phyloP scores from a whole-genome alignment of 2,113 vertebrate species.

The Synchiropus splendidus region DNA sequence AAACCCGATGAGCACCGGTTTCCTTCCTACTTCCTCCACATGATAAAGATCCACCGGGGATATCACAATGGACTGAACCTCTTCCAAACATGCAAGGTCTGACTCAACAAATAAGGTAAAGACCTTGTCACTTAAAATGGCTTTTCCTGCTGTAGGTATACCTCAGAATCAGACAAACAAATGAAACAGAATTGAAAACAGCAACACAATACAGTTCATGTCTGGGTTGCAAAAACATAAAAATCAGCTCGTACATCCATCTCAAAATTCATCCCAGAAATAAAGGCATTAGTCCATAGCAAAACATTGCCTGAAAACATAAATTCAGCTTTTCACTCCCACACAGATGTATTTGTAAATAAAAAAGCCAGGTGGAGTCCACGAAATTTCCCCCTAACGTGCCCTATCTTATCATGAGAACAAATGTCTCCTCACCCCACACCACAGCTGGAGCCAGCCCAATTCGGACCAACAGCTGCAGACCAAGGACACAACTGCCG shows the following conservation, averaged over 20 bases:
- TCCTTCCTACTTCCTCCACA: slow-evolving; percentile 16
- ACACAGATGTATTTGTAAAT: too few relatives aligned
- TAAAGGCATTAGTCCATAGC: too few relatives aligned
- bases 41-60: slow-evolving; percentile 15
- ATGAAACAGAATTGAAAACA: not conserved
- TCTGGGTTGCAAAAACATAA: not conserved
- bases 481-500: slow-evolving; percentile 29
- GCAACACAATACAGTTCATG: too few relatives aligned
- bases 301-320: too few relatives aligned
- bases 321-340: too few relatives aligned
- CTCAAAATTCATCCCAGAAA: too few relatives aligned
- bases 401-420: too few relatives aligned
- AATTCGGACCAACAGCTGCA: slow-evolving; percentile 41
- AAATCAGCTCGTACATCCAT: too few relatives aligned
- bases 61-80: slow-evolving; percentile 17
- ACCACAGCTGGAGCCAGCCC: slow-evolving; percentile 36
- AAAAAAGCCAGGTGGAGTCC: too few relatives aligned
- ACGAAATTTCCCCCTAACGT: too few relatives aligned
- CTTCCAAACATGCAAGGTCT: slow-evolving; percentile 23
- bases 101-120: slow-evolving; percentile 16
- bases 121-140: slow-evolving; percentile 15
- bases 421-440: slow-evolving; percentile 10
- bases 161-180: not conserved
- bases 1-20: slow-evolving; percentile 16
- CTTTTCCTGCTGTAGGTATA: slow-evolving; percentile 6